Evolutionary conservation across 2,113 vertebrate species (phyloP), one percentile per base, ranked within the genome.

Genomic region (Chinchilla lanigera): DNA sequence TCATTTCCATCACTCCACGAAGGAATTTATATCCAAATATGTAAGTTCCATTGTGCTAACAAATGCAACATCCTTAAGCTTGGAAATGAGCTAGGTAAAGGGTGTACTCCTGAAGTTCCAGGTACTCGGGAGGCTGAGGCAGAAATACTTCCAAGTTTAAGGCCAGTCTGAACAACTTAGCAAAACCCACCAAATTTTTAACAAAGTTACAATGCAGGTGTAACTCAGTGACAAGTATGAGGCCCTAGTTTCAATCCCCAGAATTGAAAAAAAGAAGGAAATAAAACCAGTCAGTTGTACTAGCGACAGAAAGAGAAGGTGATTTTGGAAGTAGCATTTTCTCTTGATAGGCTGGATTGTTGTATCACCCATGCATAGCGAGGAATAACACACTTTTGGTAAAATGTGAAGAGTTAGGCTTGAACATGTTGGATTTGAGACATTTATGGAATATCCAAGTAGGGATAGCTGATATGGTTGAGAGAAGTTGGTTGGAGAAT

Each of bases 261-360:
- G 77, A 33, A 52, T 3, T 80, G 47, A 50, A 54, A 35, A 11
- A 20, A 47, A 75, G 22, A 75, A 54, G 17, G 50, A 54, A 80
- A 54, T n/a, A 96, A 81, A 93, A 78, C 30, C 8, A 50, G 61
- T 47, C 28, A 10, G 12, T 54, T 93, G n/a, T 28, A 86, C 35
- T 86, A 56, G 9, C 63, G 50, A 92, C 33, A 65, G 50, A 83
- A 77, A 65, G 54, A 54, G 65, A 81, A 80, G 69, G 22, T 63
- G 33, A 88, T 93, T 91, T 88, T 60, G 7, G 24, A 92, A 87
- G 38, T 92, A 58, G 12, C 44, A 60, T 93, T 96, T 77, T 88
- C 8, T 90, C n/a, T 77, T 87, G 65, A 71, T 69, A 75, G 38
- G 78, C 17, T 69, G 10, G 52, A 30, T 93, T n/a, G 13, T 92